Conservation (phyloP, 2,888 invertebrate species). For the Pilophorus perplexus region DNA sequence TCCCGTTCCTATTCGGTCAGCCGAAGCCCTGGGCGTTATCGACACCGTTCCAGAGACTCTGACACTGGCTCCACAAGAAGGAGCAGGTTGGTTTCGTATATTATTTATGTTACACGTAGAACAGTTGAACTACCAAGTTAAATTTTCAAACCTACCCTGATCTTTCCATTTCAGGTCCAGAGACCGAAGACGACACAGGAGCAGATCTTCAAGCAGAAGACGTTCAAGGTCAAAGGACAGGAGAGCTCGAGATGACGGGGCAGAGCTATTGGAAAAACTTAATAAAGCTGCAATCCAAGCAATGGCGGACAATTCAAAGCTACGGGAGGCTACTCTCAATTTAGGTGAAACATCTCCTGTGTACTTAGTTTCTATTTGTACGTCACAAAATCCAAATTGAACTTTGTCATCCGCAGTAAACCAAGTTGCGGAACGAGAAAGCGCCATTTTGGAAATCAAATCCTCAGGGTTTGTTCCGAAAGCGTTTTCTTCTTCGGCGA, state of each 20-base stretch:
- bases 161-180: constrained; percentile 16
- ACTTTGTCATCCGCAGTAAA: constrained; percentile 21
- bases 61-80: constrained; percentile 22
- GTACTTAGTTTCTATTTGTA: too few species aligned
- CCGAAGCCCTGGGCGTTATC: constrained; percentile 15
- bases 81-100: constrained; percentile 12
- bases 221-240: constrained; percentile 21
- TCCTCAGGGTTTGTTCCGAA: constrained; percentile 45
- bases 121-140: not conserved
- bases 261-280: constrained; percentile 42
- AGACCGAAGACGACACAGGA: constrained; percentile 23
- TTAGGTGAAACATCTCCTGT: constrained; percentile 23
- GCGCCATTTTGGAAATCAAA: constrained; percentile 46
- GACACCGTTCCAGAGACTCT: constrained; percentile 38
- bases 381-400: too few species aligned
- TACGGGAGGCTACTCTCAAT: constrained; percentile 35
- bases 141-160: not conserved
- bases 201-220: constrained; percentile 33
- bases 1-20: constrained; percentile 24
- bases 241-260: constrained; percentile 39
- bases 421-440: constrained; percentile 41
- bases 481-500: constrained; percentile 42
- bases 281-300: constrained; percentile 46
- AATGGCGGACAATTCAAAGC: constrained; percentile 43
- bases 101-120: not conserved